A percentile compares a stretch with the other conserved stretches of the same genome.
These are phyloP conservation scores for Dryococelus australis DNA, from an alignment of 2,888 invertebrate genomes.

Conservation along the genomic window DNA sequence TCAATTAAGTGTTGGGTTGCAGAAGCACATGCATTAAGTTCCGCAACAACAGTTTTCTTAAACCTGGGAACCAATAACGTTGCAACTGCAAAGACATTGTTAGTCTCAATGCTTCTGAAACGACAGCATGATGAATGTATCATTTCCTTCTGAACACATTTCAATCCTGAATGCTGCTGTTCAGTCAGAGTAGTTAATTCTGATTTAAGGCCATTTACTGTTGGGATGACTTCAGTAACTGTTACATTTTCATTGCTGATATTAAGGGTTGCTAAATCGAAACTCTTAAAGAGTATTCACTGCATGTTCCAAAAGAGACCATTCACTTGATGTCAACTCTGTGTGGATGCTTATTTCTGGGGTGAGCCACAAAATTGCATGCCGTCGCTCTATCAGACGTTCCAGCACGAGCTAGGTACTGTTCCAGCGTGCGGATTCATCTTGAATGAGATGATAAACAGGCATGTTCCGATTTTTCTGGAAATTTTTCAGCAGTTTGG, in stretches of 20 bases:
- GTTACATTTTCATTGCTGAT: conserved; percentile 25
- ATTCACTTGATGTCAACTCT: conserved; percentile 29
- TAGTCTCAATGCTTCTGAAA: not conserved
- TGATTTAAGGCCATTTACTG: conserved; percentile 27
- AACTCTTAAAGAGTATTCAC: conserved; percentile 26
- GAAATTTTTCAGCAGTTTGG: not conserved
- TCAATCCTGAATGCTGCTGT: conserved; percentile 22
- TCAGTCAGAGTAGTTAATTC: conserved; percentile 26
- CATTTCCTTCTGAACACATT: conserved; percentile 28
- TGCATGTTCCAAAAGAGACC: conserved; percentile 26
- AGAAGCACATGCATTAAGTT: not conserved
- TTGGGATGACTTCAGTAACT: conserved; percentile 31
- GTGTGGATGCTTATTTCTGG: conserved; percentile 29
- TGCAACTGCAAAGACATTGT: conserved; percentile 23
- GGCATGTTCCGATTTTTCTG: not conserved
- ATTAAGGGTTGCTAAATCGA: conserved; percentile 28
- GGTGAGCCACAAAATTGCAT: conserved; percentile 22
- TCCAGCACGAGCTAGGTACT: conserved; percentile 31
- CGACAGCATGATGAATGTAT: not conserved
- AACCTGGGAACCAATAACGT: conserved; percentile 27
- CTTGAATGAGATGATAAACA: conserved; percentile 21
- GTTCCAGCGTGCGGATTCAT: conserved; percentile 32
- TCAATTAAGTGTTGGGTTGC: not conserved
- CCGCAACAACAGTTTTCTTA: conserved; percentile 38
- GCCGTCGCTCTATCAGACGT: conserved; percentile 30